Percentiles rank a stretch among this genome's conserved stretches.
Conservation (phyloP, 37 sponge, comb jelly and placozoan genomes). For the Beroe forskalii region DNA sequence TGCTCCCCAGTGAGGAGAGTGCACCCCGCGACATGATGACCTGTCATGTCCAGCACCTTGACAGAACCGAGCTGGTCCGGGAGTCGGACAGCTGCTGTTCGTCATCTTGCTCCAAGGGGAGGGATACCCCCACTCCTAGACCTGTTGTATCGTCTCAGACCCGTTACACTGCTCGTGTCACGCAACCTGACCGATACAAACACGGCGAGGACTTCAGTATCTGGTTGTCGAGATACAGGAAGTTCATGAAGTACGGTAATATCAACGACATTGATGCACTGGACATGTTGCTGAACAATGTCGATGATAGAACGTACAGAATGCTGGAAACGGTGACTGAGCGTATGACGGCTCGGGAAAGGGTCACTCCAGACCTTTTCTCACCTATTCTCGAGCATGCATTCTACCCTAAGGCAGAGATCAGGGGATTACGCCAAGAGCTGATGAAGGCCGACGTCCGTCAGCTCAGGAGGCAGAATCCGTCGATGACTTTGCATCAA, state of each 20-base stretch:
- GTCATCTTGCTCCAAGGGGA: too few species aligned
- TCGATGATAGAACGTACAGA: not conserved
- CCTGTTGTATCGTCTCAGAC: too few species aligned
- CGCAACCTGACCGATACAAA: not conserved
- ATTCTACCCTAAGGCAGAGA: not conserved
- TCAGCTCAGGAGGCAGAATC: not conserved
- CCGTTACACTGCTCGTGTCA: not conserved
- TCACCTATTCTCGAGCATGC: not conserved
- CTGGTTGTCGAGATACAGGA: not conserved
- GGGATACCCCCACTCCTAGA: too few species aligned
- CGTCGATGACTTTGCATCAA: not conserved
- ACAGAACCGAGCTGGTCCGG: too few species aligned
- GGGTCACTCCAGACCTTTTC: not conserved
- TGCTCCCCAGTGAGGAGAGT: too few species aligned
- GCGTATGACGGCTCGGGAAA: not conserved
- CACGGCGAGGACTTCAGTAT: not conserved
- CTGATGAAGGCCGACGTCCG: not conserved
- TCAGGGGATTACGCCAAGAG: not conserved
- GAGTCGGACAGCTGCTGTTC: too few species aligned
- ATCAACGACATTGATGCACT: not conserved
- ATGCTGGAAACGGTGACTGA: not conserved
- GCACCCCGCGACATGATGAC: too few species aligned
- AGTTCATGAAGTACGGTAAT: not conserved
- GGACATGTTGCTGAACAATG: not conserved
- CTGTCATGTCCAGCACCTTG: too few species aligned